Base-by-base conservation (phyloP, 2,113 vertebrate species). In the Lepus timidus region DNA sequence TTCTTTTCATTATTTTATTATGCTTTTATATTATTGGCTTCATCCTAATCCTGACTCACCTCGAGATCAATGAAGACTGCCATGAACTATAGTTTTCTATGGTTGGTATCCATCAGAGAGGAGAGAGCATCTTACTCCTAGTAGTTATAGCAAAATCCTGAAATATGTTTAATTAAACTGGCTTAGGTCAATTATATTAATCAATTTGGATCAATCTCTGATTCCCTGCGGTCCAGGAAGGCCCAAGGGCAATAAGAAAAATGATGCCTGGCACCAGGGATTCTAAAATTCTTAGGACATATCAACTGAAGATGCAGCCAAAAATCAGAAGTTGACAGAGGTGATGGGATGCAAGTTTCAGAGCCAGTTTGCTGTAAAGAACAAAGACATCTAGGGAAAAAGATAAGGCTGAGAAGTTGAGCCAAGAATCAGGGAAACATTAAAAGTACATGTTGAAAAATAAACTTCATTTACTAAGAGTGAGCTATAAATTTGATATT, bases 151-250 rank as follows among this genome's bases (percentile, higher is more conserved):
- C 22, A 49, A 71, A 79, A 73, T 79, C 8, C 39, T 80, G 39
- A 81, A 85, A 91, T 84, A 64, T 49, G 62, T 93, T 75, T 51
- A 23, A 71, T 33, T 87, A 33, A 55, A 64, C 61, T 70, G 73
- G 81, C 13, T 55, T 52, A 22, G n/a, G 14, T 89, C 81, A 71
- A 17, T 51, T 20, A 58, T 76, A n/a, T 11, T 9, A n/a, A 61
- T 9, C n/a, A 51, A 33, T 14, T 75, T 36, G 75, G 71, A 36
- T 83, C 31, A 58, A 13, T 39, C 19, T 39, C n/a, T 75, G 64
- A 36, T 80, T 75, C 27, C 49, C 22, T 70, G 20, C 44, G 9
- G 67, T 67, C 65, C 22, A 58, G 23, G n/a, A 87, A 82, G 39
- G 16, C 19, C 62, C 29, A 4, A 49, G 49, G 23, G 17, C 27